phyloP scores from a whole-genome alignment of 1,140 invertebrate genomes.

The Globodera ellingtonae region DNA sequence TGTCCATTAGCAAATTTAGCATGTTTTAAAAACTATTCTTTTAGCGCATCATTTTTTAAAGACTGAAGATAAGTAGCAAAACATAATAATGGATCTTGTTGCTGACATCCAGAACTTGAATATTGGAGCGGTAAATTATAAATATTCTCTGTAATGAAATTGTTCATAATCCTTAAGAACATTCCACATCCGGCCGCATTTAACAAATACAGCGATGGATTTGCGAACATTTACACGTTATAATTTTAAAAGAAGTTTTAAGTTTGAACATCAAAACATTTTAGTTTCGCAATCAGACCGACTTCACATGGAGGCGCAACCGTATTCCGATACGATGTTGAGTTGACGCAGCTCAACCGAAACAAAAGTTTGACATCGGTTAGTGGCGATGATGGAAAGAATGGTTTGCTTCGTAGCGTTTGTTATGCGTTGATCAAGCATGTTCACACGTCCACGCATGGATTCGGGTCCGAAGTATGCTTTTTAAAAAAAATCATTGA shows the following conservation, averaged over 20 bases:
- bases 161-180: conserved; percentile 7
- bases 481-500: no score
- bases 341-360: not conserved
- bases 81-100: no score
- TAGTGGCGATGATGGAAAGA: conserved; percentile 25
- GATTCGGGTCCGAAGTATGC: not conserved
- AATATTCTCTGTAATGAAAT: no score
- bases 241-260: not conserved
- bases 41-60: no score
- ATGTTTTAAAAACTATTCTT: no score
- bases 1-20: no score
- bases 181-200: conserved; percentile 6
- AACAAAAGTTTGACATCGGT: conserved; percentile 20
- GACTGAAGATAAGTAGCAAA: no score
- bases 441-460: conserved; percentile 1
- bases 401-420: conserved; percentile 11
- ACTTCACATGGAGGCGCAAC: conserved; percentile 2
- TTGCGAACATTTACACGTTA: not conserved
- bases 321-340: conserved; percentile 19
- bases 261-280: not conserved
- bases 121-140: no score
- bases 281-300: conserved; percentile 12
- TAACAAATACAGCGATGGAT: conserved; percentile 3
- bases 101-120: no score
- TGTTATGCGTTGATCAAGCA: conserved; percentile 1